phyloP scores from a whole-genome alignment of 2,888 invertebrate species.

The Andrena praecox region DNA sequence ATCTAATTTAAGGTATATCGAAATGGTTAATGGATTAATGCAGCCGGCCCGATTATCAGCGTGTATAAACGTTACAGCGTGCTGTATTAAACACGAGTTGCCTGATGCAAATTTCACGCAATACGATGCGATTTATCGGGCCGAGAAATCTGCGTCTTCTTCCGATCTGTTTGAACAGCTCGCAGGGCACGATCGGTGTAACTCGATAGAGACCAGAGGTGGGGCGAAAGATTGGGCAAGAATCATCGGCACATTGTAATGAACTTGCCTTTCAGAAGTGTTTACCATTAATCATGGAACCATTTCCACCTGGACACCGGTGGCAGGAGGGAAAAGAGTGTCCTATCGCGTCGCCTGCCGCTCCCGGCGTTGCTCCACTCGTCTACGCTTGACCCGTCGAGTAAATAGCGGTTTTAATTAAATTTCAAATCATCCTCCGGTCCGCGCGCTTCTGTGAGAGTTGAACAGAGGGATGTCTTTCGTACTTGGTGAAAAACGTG shows the following conservation, averaged over 20 bases:
- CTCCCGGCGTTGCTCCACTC: constrained; percentile 27
- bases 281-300: constrained; percentile 72
- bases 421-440: constrained; percentile 72
- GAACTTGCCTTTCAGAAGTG: constrained; percentile 65
- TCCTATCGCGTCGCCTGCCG: constrained; percentile 23
- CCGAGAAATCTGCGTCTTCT: neutral
- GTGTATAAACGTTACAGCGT: constrained; percentile 14
- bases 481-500: constrained; percentile 10
- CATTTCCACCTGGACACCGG: constrained; percentile 59
- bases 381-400: constrained; percentile 50
- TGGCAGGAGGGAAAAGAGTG: constrained; percentile 20
- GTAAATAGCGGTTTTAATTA: constrained; percentile 77
- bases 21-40: constrained; percentile 53
- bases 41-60: constrained; percentile 34
- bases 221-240: neutral
- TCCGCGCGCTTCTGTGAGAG: constrained; percentile 7
- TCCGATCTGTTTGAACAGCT: neutral
- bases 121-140: neutral
- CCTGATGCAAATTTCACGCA: constrained; percentile 1
- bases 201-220: neutral
- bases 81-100: constrained; percentile 11
- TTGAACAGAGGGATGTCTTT: constrained; percentile 7
- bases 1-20: constrained; percentile 32
- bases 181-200: neutral
- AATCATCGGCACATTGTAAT: constrained; percentile 16